Base-by-base conservation (phyloP, 2,888 invertebrate species). In the Sesia bembeciformis region DNA sequence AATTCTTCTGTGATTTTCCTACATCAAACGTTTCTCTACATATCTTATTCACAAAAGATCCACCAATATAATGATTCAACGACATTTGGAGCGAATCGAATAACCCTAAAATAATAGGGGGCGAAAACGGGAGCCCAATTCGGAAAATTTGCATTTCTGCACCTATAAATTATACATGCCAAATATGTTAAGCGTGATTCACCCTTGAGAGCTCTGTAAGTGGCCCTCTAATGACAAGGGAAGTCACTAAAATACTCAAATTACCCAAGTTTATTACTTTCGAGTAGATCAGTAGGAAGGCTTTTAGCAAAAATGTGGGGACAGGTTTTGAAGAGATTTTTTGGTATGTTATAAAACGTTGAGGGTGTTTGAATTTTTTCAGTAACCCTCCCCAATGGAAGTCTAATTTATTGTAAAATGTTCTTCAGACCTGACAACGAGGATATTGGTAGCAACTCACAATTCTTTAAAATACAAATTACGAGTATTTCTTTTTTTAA, bases 121-220 rank as follows among this genome's bases (percentile, higher is more conserved):
- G 65, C 60, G 63, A 63, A 67, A 67, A 62, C 59, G 60, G 62
- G 69, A 67, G 61, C 60, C 62, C 58, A 56, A 57, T 55, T 65
- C 40, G 52, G 65, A 60, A 69, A 76, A 80, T 81, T 81, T 78
- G 72, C 78, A 81, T 78, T 63, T 64, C 65, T 60, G 66, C 70
- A 70, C 71, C 72, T 74, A 71, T 78, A 79, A 79, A 81, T 82
- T 83, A 78, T 70, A 73, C 74, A 79, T 79, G 73, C 62, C 68
- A 73, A 75, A 76, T 75, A 75, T 76, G 71, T 71, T 74, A 74
- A 72, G 74, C 73, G 74, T 70, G 67, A 66, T 71, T 71, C 72
- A 42, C 76, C 66, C 77, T 73, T 67, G 60, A 64, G 66, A 69
- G 68, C 63, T 68, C 71, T 63, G 60, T 57, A 67, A 76, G 76